Conservation (phyloP, 2,797 vertebrate species). For the Typhlichthys subterraneus region DNA sequence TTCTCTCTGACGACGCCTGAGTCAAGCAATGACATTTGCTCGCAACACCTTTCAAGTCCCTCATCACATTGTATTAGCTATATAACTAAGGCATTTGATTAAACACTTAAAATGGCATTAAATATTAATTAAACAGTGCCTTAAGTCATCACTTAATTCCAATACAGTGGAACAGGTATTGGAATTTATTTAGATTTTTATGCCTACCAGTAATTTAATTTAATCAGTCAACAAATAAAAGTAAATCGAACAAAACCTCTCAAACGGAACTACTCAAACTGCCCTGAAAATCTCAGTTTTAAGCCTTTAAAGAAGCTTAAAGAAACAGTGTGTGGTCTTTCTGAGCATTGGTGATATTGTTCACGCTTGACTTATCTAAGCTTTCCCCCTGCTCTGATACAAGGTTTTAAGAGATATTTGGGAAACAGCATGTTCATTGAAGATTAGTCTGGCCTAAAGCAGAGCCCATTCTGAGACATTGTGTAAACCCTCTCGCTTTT, state of each 20-base stretch:
- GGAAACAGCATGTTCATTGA: conserved; percentile 61
- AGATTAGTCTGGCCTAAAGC: conserved; percentile 62
- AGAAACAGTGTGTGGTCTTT: conserved; percentile 72
- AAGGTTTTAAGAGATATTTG: conserved; percentile 34
- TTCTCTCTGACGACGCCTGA: conserved; percentile 10
- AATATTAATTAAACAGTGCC: background rate
- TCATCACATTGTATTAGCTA: background rate
- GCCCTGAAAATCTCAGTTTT: conserved; percentile 5
- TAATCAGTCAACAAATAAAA: conserved; percentile 2
- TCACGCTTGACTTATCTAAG: conserved; percentile 78
- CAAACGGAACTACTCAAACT: conserved; percentile 4
- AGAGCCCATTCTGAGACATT: conserved; percentile 29
- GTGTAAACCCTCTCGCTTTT: conserved; percentile 67
- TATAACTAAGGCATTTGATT: conserved; percentile 1
- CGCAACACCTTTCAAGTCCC: background rate
- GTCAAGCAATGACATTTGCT: conserved; percentile 5
- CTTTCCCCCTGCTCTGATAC: conserved; percentile 56
- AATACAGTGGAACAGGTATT: background rate
- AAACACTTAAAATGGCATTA: background rate
- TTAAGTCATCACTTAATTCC: background rate
- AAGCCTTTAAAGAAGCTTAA: conserved; percentile 15
- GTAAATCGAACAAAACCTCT: background rate
- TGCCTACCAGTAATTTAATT: background rate
- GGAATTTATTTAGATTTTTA: background rate
- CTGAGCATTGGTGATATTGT: conserved; percentile 52